These are phyloP conservation scores for Grapholita molesta DNA, from an alignment of 1,140 invertebrate genomes.

Conservation along the genomic window DNA sequence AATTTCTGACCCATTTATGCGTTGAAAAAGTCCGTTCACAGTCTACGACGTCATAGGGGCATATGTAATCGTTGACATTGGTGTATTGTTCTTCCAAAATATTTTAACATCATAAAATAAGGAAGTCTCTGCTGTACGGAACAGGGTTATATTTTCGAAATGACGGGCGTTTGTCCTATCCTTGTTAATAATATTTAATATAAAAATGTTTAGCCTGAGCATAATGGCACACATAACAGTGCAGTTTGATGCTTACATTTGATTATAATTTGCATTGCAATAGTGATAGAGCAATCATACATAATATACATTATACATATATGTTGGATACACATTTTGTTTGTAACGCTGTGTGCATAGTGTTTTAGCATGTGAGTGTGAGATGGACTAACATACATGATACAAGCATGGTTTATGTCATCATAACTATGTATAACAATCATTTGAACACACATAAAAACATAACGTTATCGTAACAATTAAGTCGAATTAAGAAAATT, in stretches of 20 bases:
- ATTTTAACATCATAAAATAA: no score
- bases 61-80: no score
- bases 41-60: no score
- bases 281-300: slow-evolving; percentile 24
- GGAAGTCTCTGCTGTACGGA: no score
- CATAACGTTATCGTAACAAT: not conserved
- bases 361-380: slow-evolving; percentile 68
- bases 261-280: slow-evolving; percentile 37
- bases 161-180: no score
- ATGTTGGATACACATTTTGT: slow-evolving; percentile 42
- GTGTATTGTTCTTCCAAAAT: no score
- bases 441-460: not conserved
- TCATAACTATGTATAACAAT: not conserved
- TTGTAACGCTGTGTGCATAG: slow-evolving; percentile 62
- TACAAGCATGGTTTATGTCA: not conserved
- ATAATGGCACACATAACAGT: slow-evolving; percentile 35
- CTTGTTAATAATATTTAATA: no score
- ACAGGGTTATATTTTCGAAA: no score
- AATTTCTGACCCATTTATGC: no score
- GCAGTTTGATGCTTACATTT: slow-evolving; percentile 36
- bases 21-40: no score
- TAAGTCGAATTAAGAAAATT: not conserved
- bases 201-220: slow-evolving; percentile 28
- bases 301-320: slow-evolving; percentile 23
- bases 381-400: slow-evolving; percentile 20